phyloP scores from a whole-genome alignment of 2,888 invertebrate species.

The Scaptodrosophila latifasciaeformis region DNA sequence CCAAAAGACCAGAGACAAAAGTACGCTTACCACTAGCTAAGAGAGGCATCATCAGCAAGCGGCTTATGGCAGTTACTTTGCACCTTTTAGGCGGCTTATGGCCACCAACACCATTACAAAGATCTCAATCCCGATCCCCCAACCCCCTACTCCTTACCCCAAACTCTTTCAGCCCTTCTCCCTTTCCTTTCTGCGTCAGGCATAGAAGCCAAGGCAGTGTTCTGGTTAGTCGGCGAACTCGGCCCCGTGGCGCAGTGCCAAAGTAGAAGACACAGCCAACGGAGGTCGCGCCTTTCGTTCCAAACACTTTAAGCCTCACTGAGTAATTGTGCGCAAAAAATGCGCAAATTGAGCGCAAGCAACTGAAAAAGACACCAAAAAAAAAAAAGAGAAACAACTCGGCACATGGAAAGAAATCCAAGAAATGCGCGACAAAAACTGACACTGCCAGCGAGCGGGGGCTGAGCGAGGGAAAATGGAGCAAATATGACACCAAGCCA shows the following conservation, averaged over 20 bases:
- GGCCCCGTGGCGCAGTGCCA: slow-evolving; percentile 2
- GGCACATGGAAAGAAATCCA: no score
- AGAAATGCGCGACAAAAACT: no score
- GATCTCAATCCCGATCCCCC: no score
- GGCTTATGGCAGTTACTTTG: slow-evolving; percentile 62
- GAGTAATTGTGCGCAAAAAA: slow-evolving; percentile 71
- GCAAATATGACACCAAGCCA: no score
- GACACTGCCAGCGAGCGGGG: no score
- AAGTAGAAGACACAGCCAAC: background rate
- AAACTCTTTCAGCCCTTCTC: no score
- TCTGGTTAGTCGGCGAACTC: background rate
- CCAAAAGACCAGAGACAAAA: background rate
- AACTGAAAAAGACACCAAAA: slow-evolving; percentile 35
- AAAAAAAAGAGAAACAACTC: background rate
- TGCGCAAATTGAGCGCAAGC: slow-evolving; percentile 71
- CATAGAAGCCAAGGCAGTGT: slow-evolving; percentile 7
- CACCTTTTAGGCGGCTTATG: slow-evolving; percentile 60
- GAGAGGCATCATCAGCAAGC: slow-evolving; percentile 35
- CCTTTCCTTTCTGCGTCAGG: no score
- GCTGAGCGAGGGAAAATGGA: no score
- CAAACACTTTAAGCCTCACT: slow-evolving; percentile 60
- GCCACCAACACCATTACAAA: slow-evolving; percentile 8
- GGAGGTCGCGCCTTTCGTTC: slow-evolving; percentile 23
- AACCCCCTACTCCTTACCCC: no score
- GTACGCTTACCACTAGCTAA: background rate